A percentile compares a stretch with the other conserved stretches of the same genome.
Evolutionary conservation across 1,140 invertebrate genomes (phyloP).

Genomic region (Nomia melanderi): DNA sequence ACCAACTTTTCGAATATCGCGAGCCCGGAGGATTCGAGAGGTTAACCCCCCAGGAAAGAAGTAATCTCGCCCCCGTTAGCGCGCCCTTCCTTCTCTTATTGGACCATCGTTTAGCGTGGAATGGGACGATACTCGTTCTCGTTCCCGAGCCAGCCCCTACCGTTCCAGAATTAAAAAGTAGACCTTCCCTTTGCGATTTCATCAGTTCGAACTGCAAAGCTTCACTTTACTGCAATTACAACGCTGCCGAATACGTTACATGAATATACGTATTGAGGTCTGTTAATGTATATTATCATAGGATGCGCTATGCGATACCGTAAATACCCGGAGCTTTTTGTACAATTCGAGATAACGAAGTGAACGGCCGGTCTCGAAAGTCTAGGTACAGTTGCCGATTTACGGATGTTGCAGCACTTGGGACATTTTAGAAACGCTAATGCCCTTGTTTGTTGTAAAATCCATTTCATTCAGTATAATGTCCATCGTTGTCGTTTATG

Average conservation of each 20-base stretch:
- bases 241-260: not conserved
- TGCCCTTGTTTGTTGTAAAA: too few relatives aligned
- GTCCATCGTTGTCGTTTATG: too few relatives aligned
- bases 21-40: slow-evolving; percentile 18
- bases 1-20: slow-evolving; percentile 63
- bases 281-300: too few relatives aligned
- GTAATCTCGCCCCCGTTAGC: slow-evolving; percentile 51
- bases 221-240: not conserved
- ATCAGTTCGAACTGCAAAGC: not conserved
- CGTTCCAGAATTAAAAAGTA: slow-evolving; percentile 44
- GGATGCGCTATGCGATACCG: too few relatives aligned
- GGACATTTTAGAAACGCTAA: too few relatives aligned
- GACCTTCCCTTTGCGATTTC: slow-evolving; percentile 1
- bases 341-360: too few relatives aligned
- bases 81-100: slow-evolving; percentile 53
- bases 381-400: too few relatives aligned
- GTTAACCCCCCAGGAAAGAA: slow-evolving; percentile 41
- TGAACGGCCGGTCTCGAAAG: too few relatives aligned
- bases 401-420: too few relatives aligned
- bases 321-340: too few relatives aligned
- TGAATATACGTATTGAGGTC: not conserved
- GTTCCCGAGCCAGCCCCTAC: too few relatives aligned
- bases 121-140: slow-evolving; percentile 19
- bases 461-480: too few relatives aligned
- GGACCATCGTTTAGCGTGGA: slow-evolving; percentile 39